Evolutionary conservation across 2,797 vertebrate species (phyloP).

Genomic region (Acropternis orthonyx): DNA sequence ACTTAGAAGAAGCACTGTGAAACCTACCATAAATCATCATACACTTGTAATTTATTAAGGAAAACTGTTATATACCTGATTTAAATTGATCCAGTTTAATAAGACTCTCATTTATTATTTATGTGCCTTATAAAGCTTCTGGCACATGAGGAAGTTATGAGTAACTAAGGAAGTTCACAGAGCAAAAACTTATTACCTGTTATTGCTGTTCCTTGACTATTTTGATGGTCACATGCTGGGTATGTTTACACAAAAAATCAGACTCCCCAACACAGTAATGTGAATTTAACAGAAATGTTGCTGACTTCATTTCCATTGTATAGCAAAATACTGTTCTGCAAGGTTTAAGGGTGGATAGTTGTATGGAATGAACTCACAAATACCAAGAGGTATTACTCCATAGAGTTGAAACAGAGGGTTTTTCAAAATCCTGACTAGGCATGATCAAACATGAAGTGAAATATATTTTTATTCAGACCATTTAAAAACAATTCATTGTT

Average conservation of each 20-base stretch:
- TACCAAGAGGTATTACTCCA: not conserved
- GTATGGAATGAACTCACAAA: not conserved
- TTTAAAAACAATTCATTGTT: not conserved
- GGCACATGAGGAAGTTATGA: not conserved
- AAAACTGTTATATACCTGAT: not conserved
- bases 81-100: not conserved
- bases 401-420: not conserved
- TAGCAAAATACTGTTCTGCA: not conserved
- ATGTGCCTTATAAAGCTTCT: not conserved
- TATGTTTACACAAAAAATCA: not conserved
- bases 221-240: not conserved
- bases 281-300: not conserved
- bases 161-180: not conserved
- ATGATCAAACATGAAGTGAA: not conserved
- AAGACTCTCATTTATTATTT: not conserved
- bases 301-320: not conserved
- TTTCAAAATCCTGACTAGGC: not conserved
- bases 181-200: slow-evolving; percentile 4
- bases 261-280: not conserved
- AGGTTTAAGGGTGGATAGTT: not conserved
- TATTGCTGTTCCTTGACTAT: not conserved
- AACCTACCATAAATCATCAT: not conserved
- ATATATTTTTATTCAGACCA: not conserved
- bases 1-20: not conserved
- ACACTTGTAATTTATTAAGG: not conserved